Evolutionary conservation across 2,113 vertebrate species (phyloP), one percentile per base, ranked within the genome.

Genomic region (Nothobranchius furzeri): DNA sequence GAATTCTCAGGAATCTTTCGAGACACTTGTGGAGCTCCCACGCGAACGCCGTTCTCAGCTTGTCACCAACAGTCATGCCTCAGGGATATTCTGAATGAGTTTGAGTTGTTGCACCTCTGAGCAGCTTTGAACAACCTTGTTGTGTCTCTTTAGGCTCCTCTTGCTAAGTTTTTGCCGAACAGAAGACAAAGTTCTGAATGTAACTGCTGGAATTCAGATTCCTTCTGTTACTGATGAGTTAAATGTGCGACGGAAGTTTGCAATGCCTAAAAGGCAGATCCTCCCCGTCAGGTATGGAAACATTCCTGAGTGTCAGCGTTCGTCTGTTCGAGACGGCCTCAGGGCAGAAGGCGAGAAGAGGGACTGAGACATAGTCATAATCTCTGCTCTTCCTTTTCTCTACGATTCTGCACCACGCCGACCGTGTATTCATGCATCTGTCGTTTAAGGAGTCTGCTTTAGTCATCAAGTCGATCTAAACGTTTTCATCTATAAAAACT

Each of bases 271-370:
- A 58, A 77, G 68, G 77, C 73, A 78, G 76, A 71, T 75, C 54
- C 64, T 48, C 51, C 15, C 55, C 30, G 20, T 75, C 70, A 71
- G 57, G 62, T 56, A 30, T 14, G 35, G 70, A 82, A 65, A 78
- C 84, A 84, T 85, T 85, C 79, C 82, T 40, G 46, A 13, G 15
- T 81, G 76, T 79, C 76, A 65, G 66, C 51, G 3, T 2, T 7
- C 50, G 36, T 56, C 64, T 73, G 36, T 48, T 11, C 24, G 15
- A 25, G 14, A 64, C 2, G 9, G 67, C 86, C 72, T 49, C 12
- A 1, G 75, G 82, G 55, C 12, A 64, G 64, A 79, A 86, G 57
- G 14, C 36, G 80, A 79, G 79, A 75, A 42, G 60, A n/a, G 35
- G 46, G n/a, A 54, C 43, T 0, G 61, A 83, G 80, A 72, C 45